These are phyloP conservation scores for Octonoba sinensis DNA, from an alignment of 2,888 invertebrate species.

Conservation along the genomic window DNA sequence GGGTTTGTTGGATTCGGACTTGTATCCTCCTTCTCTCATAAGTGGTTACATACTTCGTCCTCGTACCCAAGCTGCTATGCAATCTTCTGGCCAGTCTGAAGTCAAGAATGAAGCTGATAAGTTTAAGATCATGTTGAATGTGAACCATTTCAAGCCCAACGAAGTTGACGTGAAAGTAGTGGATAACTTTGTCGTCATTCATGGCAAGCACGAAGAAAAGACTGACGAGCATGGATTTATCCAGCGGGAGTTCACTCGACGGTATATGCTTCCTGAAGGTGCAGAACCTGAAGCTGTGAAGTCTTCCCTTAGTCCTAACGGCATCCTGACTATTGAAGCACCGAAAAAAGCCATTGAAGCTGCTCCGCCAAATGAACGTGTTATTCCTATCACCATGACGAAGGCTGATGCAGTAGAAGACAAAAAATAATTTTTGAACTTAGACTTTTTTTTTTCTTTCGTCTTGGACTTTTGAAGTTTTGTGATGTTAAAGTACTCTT, in stretches of 20 bases:
- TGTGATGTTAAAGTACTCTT: no score
- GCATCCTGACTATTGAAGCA: slow-evolving; percentile 58
- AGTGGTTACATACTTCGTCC: slow-evolving; percentile 42
- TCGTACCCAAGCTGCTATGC: slow-evolving; percentile 31
- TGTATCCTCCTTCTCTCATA: slow-evolving; percentile 27
- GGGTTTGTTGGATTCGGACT: slow-evolving; percentile 50
- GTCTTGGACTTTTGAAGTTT: no score
- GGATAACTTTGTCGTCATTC: slow-evolving; percentile 64
- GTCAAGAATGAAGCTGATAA: slow-evolving; percentile 50
- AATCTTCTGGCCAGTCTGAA: slow-evolving; percentile 44
- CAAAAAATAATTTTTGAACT: no score
- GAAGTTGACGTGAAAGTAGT: slow-evolving; percentile 65
- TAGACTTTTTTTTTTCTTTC: not conserved
- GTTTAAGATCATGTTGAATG: slow-evolving; percentile 62
- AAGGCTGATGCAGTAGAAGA: no score
- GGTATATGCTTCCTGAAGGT: slow-evolving; percentile 65
- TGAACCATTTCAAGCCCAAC: slow-evolving; percentile 61
- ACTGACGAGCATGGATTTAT: slow-evolving; percentile 66
- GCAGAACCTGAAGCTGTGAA: slow-evolving; percentile 62
- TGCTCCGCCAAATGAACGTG: slow-evolving; percentile 43
- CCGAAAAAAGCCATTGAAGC: slow-evolving; percentile 60
- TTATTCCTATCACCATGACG: slow-evolving; percentile 51
- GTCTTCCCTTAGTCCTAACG: slow-evolving; percentile 62
- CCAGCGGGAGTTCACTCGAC: slow-evolving; percentile 64
- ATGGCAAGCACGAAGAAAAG: slow-evolving; percentile 66